These are phyloP conservation scores for Thymelicus lineola DNA, from an alignment of 2,888 invertebrate species.

Conservation along the genomic window DNA sequence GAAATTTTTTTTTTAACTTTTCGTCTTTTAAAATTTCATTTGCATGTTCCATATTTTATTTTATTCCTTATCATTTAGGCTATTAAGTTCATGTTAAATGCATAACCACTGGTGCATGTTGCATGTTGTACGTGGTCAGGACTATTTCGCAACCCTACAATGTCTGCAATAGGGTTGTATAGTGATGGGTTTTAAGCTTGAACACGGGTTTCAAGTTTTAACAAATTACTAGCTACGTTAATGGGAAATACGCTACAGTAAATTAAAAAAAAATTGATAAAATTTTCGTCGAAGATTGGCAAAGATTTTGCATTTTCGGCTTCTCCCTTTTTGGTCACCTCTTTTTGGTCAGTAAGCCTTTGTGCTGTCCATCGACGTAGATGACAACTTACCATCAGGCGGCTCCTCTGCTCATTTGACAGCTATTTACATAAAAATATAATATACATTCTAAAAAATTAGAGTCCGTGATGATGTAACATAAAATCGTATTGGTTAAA, in stretches of 20 bases:
- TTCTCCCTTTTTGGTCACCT: too few relatives aligned
- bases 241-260: not conserved
- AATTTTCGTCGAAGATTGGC: not conserved
- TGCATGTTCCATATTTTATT: not conserved
- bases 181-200: not conserved
- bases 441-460: too few relatives aligned
- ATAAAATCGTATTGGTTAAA: not conserved
- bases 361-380: too few relatives aligned
- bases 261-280: not conserved
- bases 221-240: not conserved
- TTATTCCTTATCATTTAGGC: conserved; percentile 40
- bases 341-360: too few relatives aligned
- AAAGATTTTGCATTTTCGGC: too few relatives aligned
- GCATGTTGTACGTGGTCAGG: conserved; percentile 29
- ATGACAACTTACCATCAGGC: too few relatives aligned
- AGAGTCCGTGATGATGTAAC: too few relatives aligned
- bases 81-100: conserved; percentile 41
- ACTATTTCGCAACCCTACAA: conserved; percentile 19
- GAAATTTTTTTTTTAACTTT: too few relatives aligned
- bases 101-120: conserved; percentile 23
- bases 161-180: conserved; percentile 19
- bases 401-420: too few relatives aligned
- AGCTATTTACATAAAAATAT: too few relatives aligned
- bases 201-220: not conserved
- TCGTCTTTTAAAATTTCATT: not conserved